Evolutionary conservation across 2,888 invertebrate species (phyloP), one percentile per base, ranked within the genome.

Genomic region (Apomyelois bistriatella): DNA sequence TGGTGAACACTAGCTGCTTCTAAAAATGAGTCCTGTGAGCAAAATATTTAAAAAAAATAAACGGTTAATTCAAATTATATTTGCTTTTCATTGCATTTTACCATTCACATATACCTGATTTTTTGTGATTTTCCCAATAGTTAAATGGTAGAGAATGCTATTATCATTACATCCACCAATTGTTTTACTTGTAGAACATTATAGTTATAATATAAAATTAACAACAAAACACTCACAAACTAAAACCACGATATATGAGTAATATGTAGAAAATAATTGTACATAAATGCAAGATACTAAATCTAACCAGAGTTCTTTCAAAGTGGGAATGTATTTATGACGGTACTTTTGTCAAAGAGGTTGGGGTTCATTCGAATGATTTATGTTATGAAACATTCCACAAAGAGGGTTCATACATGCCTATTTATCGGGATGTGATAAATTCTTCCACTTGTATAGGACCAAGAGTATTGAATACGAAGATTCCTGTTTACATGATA

Each of bases 371-470:
- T 79, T 74, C 75, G 68, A 70, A 77, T 85, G 86, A 86, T 85
- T 84, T 85, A 86, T 81, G 78, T 84, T 85, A 86, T 81, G 78
- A 69, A 66, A 68, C 68, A 69, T 73, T 65, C 72, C 71, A 83
- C 79, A 85, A 81, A 81, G 82, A 79, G 77, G 75, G 74, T 70
- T 74, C 70, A 75, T 77, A 71, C 71, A 72, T 70, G 74, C 74
- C 61, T 76, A 81, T 83, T 81, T 81, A 81, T 79, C 73, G 76
- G 69, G 74, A 73, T 66, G 76, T 74, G 78, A 84, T 83, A 84
- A 79, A 84, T 84, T 79, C 69, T 72, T 72, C 64, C 66, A 67
- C 72, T 73, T 75, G 72, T 75, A 69, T 68, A 53, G 58, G 58
- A 58, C 62, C 66, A 64, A 64, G 62, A 70, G 65, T 66, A 66